phyloP scores from a whole-genome alignment of 2,888 invertebrate genomes.

The Phrixothrix hirtus region DNA sequence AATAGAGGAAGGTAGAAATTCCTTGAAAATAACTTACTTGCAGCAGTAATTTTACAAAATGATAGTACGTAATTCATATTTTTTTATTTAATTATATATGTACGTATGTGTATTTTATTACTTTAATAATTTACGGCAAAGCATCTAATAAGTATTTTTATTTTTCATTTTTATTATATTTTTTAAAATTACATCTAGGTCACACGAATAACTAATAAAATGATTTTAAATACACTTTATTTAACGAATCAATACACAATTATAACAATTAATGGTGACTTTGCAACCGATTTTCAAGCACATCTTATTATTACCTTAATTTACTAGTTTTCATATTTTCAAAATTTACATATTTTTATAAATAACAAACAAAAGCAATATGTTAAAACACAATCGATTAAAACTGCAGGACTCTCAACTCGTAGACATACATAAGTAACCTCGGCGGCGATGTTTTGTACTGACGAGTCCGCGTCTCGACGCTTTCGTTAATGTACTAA shows the following conservation, averaged over 20 bases:
- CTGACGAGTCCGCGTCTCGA: slow-evolving; percentile 27
- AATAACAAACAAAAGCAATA: too few species aligned
- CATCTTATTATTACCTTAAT: neutral
- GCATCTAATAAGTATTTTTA: too few species aligned
- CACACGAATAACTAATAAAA: neutral
- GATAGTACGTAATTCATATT: slow-evolving; percentile 54
- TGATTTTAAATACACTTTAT: slow-evolving; percentile 22
- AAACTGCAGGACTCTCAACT: neutral
- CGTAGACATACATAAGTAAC: neutral
- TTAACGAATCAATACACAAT: slow-evolving; percentile 17
- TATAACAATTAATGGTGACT: slow-evolving; percentile 6
- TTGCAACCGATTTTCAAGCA: slow-evolving; percentile 24
- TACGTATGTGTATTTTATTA: neutral
- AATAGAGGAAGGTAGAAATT: slow-evolving; percentile 83
- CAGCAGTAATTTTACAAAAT: slow-evolving; percentile 82
- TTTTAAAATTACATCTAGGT: neutral
- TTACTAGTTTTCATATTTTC: neutral
- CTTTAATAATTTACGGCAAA: neutral
- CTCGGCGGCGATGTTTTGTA: slow-evolving; percentile 12
- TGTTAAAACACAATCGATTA: neutral
- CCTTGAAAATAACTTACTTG: slow-evolving; percentile 77
- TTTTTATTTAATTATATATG: neutral
- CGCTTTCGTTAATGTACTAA: slow-evolving; percentile 18
- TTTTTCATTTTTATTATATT: neutral
- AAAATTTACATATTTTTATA: neutral